Base-by-base conservation (phyloP, 2,113 vertebrate genomes). In the Stegostoma tigrinum region DNA sequence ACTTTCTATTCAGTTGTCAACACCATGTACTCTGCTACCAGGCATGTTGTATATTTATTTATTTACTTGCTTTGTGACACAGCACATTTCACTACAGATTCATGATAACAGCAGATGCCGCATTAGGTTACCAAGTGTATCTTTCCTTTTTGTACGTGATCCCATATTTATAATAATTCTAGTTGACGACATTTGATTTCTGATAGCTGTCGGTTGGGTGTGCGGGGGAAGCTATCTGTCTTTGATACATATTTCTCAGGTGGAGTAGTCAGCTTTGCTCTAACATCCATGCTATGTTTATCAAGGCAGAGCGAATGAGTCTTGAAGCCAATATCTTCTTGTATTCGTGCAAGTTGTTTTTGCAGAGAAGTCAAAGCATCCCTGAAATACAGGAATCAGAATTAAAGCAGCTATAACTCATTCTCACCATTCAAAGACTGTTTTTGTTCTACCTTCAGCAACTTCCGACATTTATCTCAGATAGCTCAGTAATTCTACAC, bases 261-360 rank as follows among this genome's bases (percentile, higher is more conserved):
- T 0, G 97, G 97, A 27, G 98, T 86, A 0, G 96, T 96, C 0
- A 98, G 97, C 96, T 98, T 98, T 67, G 86, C 97, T 0, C 97
- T 96, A 21, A 42, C 96, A 45, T 98, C 98, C 97, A 97, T 42
- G 96, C 98, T 98, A 96, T 97, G 98, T 95, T 97, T 97, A 96
- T 98, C 98, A 96, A 98, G 93, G 68, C 96, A 34, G 96, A 98
- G 97, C 90, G 98, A 97, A 75, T 96, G 97, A 80, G 97, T 96
- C 96, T 99, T 99, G 95, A 97, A 98, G 96, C 96, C 96, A 0
- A 98, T 97, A 96, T 99, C 98, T 21, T 97, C 97, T 96, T 97
- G 96, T 97, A 99, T 97, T 95, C 96, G 97, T 95, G 97, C 96
- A 96, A 98, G 98, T 52, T 99, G 98, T 89, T 98, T 98, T 97